Evolutionary conservation across 1,140 invertebrate genomes (phyloP).

Genomic region (Adelges cooleyi): DNA sequence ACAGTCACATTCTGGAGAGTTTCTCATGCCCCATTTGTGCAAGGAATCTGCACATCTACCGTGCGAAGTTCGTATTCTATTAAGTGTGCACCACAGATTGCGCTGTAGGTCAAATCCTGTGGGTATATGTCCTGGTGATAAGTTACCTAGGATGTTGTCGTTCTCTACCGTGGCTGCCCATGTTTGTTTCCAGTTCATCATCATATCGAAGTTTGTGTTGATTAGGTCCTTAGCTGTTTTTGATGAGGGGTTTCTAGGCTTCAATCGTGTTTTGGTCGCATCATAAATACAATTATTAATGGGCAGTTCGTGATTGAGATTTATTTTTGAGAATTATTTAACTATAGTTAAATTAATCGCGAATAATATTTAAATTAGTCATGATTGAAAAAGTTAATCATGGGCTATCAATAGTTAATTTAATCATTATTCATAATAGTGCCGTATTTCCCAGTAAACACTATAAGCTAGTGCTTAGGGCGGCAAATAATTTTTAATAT

Average conservation of each 20-base stretch:
- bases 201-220: neutral
- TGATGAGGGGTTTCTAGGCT: neutral
- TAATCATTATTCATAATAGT: no score
- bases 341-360: no score
- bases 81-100: neutral
- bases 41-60: neutral
- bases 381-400: no score
- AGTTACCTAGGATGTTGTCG: neutral
- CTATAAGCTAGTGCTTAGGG: no score
- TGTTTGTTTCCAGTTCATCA: neutral
- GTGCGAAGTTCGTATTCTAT: neutral
- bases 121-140: neutral
- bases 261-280: neutral
- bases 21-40: neutral
- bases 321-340: constrained; percentile 2
- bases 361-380: no score
- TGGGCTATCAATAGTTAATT: no score
- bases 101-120: neutral
- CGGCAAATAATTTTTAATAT: no score
- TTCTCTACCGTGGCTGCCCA: neutral
- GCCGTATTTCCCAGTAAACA: no score
- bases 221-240: neutral
- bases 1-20: neutral
- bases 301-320: neutral
- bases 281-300: neutral